Percentiles rank a stretch among this genome's conserved stretches.
phyloP scores from a whole-genome alignment of 2,113 vertebrate genomes.

The Indicator indicator region DNA sequence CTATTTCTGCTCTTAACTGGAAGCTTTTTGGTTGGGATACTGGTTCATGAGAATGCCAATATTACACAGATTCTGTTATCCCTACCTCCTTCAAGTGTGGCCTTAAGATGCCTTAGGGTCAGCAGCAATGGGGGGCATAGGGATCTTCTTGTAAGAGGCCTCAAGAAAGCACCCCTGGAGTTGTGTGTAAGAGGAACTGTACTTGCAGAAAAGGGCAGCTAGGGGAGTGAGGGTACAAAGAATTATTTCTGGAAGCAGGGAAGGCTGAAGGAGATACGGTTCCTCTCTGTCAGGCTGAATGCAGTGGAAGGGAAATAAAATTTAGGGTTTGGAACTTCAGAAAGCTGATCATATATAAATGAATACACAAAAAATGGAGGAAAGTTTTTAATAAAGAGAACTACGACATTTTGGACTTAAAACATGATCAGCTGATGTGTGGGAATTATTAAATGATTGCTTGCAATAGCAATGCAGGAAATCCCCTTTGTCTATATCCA shows the following conservation, averaged over 20 bases:
- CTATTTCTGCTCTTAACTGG: neutral
- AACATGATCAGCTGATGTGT: neutral
- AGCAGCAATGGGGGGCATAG: neutral
- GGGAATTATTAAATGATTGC: neutral
- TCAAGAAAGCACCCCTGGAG: neutral
- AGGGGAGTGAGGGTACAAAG: neutral
- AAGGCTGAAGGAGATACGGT: accelerated
- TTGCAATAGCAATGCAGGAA: neutral
- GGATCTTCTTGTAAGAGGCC: neutral
- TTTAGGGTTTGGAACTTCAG: neutral
- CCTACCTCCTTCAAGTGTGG: neutral
- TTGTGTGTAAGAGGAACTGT: neutral
- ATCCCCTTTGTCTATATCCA: neutral
- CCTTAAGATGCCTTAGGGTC: neutral
- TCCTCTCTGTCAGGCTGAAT: neutral
- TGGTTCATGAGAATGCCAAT: neutral
- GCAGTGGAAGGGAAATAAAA: neutral
- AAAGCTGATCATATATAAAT: neutral
- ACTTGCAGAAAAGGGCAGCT: neutral
- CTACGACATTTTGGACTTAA: neutral
- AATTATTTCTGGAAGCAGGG: neutral
- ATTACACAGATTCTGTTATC: neutral
- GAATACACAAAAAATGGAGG: neutral
- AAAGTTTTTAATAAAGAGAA: neutral
- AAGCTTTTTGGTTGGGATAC: neutral